phyloP scores from a whole-genome alignment of 1,140 invertebrate species.

The Drosophila arawakana region DNA sequence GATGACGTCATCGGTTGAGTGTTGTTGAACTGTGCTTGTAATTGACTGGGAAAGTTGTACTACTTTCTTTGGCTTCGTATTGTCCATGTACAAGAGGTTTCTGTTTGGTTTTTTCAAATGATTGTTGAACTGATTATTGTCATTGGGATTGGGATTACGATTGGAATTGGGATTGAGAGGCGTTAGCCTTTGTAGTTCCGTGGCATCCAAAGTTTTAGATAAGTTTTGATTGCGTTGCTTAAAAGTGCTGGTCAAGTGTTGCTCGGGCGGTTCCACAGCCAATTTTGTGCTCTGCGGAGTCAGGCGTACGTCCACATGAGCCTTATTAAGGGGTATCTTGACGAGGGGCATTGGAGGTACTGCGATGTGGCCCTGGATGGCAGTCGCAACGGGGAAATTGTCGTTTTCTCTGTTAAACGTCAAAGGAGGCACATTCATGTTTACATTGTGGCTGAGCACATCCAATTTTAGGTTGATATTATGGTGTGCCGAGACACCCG shows the following conservation, averaged over 20 bases:
- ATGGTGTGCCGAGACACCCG: conserved; percentile 31
- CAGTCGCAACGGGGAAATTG: conserved; percentile 28
- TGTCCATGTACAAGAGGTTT: background rate
- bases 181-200: background rate
- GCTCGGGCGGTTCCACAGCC: background rate
- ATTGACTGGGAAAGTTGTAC: too few species aligned
- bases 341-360: conserved; percentile 46
- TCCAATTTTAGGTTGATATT: conserved; percentile 55
- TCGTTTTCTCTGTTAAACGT: conserved; percentile 69
- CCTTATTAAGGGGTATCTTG: conserved; percentile 55
- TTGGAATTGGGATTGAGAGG: background rate
- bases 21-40: background rate
- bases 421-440: conserved; percentile 69
- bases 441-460: conserved; percentile 72
- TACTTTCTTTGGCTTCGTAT: background rate
- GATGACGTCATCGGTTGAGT: background rate
- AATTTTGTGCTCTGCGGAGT: conserved; percentile 43
- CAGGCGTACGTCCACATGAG: conserved; percentile 50
- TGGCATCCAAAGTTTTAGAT: background rate
- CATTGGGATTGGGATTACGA: too few species aligned
- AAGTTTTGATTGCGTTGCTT: conserved; percentile 37
- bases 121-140: background rate
- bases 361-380: conserved; percentile 36
- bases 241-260: background rate
- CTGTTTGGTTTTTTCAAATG: background rate